Evolutionary conservation across 1,140 invertebrate species (phyloP), one percentile per base, ranked within the genome.

Genomic region (Patella vulgata): DNA sequence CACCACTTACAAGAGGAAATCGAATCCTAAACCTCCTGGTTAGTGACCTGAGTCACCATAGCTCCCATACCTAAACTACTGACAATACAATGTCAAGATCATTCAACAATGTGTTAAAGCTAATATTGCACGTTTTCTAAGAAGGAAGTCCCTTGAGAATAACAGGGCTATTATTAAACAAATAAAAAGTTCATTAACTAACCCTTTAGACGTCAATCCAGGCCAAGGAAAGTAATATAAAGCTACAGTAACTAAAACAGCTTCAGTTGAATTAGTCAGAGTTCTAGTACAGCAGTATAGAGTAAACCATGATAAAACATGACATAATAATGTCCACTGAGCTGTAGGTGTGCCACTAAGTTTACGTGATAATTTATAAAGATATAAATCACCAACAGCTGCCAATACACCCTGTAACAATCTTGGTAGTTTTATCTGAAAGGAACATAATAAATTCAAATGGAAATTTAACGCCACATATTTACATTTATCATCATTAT

Each of bases 271-370:
- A 74, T 98, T 97, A 11, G 91, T 88, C 36, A 98, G 75, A 0
- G 94, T 96, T 40, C 95, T 85, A 1, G 92, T 90, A 0, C 89
- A 89, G 47, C 91, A 93, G 80, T 94, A 97, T 75, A 94, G 92
- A 87, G 92, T 92, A 77, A 95, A 97, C 91, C 93, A 96, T 52
- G 90, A 91, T 0, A 89, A 88, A 64, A 74, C 33, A 50, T 83
- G 75, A 75, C 77, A 84, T 6, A 85, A 60, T 6, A 85, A 61
- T 3, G 82, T 79, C 80, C 82, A 86, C 59, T 77, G 75, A 6
- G 81, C 85, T 36, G 69, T 77, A 6, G 77, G 58, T 53, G 64
- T 39, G 42, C 75, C 76, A 61, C 71, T 68, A 8, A 86, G 65
- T 31, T 78, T 70, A 42, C 68, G 63, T 6, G 82, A 81, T 25